Evolutionary conservation across 2,888 invertebrate genomes (phyloP).

Genomic region (Schizotus pectinicornis): DNA sequence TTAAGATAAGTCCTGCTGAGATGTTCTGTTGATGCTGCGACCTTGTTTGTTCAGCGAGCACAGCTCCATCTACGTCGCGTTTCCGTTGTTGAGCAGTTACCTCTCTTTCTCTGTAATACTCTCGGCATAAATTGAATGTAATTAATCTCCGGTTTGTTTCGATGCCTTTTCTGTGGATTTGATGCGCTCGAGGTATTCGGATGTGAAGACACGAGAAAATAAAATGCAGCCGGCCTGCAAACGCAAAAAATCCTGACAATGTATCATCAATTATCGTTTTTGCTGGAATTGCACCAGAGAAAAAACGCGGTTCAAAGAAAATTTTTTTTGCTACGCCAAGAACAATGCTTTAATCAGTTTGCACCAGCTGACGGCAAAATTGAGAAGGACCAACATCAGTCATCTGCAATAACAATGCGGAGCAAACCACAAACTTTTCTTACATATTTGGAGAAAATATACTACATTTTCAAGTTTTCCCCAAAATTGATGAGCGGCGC

Average conservation of each 20-base stretch:
- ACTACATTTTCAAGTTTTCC: no score
- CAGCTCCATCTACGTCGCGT: slow-evolving; percentile 39
- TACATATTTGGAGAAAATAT: no score
- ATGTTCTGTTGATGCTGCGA: slow-evolving; percentile 31
- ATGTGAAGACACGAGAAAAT: not conserved
- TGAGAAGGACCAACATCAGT: not conserved
- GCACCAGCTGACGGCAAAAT: not conserved
- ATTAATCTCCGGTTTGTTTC: slow-evolving; percentile 18
- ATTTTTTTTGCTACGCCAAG: not conserved
- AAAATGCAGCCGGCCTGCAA: not conserved
- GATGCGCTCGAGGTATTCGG: no score
- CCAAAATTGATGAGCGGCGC: no score
- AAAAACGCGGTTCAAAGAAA: not conserved
- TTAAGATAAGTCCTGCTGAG: slow-evolving; percentile 39
- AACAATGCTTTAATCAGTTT: slow-evolving; percentile 7
- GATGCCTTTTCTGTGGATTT: slow-evolving; percentile 24
- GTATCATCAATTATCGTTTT: slow-evolving; percentile 18
- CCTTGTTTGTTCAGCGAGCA: slow-evolving; percentile 42
- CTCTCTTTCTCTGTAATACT: slow-evolving; percentile 24
- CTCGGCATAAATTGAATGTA: slow-evolving; percentile 26
- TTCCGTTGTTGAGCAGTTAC: slow-evolving; percentile 30
- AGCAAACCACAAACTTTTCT: no score
- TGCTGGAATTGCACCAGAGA: not conserved
- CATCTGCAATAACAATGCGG: not conserved
- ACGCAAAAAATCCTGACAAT: slow-evolving; percentile 13